These are phyloP conservation scores for Sminthurides aquaticus DNA, from an alignment of 2,888 invertebrate genomes.

Conservation along the genomic window DNA sequence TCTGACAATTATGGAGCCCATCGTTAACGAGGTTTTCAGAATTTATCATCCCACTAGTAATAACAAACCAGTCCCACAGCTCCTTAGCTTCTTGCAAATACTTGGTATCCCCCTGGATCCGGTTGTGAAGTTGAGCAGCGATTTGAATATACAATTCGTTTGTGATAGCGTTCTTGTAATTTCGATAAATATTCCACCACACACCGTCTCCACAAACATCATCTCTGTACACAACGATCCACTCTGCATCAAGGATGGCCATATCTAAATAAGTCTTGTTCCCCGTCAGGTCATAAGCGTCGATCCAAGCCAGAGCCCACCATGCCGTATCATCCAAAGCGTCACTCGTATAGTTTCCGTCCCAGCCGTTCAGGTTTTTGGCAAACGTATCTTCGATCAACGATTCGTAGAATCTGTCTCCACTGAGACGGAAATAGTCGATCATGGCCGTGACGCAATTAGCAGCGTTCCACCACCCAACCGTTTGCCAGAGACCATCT, in stretches of 20 bases:
- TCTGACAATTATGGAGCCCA: conserved; percentile 26
- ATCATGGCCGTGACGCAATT: conserved; percentile 35
- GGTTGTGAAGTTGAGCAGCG: conserved; percentile 33
- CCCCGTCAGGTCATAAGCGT: conserved; percentile 38
- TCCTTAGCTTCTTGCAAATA: conserved; percentile 30
- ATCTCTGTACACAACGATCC: conserved; percentile 32
- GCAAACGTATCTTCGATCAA: conserved; percentile 7
- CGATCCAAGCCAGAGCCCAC: conserved; percentile 40
- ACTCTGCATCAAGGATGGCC: conserved; percentile 34
- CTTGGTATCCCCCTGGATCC: conserved; percentile 34
- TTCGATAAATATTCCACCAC: conserved; percentile 34
- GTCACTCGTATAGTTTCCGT: conserved; percentile 20
- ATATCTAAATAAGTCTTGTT: conserved; percentile 36
- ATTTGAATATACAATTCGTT: conserved; percentile 38
- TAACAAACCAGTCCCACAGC: conserved; percentile 36
- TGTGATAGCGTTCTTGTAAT: conserved; percentile 40
- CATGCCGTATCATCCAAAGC: conserved; percentile 29
- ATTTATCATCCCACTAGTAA: conserved; percentile 37
- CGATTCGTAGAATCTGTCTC: background rate
- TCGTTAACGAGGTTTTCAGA: conserved; percentile 26
- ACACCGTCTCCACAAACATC: conserved; percentile 39
- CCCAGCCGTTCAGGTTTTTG: conserved; percentile 23
- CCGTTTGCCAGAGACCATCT: conserved; percentile 26
- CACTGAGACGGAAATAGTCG: conserved; percentile 33
- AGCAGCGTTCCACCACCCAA: conserved; percentile 35